Conservation (phyloP, 2,113 vertebrate genomes). For the Raja brachyura region DNA sequence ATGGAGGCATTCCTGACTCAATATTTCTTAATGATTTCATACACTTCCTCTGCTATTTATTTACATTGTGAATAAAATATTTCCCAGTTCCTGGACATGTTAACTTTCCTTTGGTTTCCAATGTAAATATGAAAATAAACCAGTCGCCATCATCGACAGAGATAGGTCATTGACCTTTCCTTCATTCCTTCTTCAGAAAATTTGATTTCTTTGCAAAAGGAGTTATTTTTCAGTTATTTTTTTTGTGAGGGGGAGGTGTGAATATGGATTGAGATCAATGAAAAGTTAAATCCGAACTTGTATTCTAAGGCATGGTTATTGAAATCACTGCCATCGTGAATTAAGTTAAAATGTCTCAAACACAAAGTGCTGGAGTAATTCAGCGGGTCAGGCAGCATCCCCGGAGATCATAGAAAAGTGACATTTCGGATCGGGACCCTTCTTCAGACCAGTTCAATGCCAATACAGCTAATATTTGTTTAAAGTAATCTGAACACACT, state of each 20-base stretch:
- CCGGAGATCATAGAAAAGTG: too few species aligned
- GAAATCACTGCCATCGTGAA: background rate
- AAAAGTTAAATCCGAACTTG: background rate
- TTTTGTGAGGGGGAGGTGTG: background rate
- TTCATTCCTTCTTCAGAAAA: background rate
- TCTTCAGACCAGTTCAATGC: too few species aligned
- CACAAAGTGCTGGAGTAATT: too few species aligned
- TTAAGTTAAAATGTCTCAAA: background rate
- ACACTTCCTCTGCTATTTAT: background rate
- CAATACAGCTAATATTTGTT: background rate
- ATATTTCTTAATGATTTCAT: constrained; percentile 16
- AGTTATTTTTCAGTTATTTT: background rate
- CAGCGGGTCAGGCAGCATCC: too few species aligned
- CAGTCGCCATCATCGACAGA: background rate
- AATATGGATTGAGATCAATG: background rate
- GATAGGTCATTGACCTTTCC: background rate
- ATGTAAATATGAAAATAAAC: constrained; percentile 8
- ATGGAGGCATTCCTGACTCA: background rate
- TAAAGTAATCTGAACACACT: background rate
- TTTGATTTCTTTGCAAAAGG: background rate
- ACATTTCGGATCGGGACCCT: too few species aligned
- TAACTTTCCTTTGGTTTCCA: background rate
- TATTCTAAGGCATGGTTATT: background rate
- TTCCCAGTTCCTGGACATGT: background rate
- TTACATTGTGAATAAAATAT: background rate